phyloP scores from a whole-genome alignment of 2,113 vertebrate species.

The Stigmatopora argus region DNA sequence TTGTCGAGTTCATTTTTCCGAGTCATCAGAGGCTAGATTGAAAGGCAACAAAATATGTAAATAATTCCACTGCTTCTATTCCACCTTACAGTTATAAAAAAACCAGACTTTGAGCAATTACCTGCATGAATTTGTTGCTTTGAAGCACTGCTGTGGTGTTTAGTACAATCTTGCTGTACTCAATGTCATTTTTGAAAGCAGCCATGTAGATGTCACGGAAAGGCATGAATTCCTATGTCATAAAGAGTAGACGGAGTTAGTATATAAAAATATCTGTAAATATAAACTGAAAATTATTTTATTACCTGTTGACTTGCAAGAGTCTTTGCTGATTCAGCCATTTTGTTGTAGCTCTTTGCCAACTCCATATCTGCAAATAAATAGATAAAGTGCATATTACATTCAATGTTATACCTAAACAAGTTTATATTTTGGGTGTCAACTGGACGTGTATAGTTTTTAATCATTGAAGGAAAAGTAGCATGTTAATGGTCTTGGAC shows the following conservation, averaged over 20 bases:
- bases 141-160: conserved; percentile 86
- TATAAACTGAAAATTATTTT: not conserved
- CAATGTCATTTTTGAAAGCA: conserved; percentile 87
- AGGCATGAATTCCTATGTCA: conserved; percentile 87
- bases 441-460: too few relatives aligned
- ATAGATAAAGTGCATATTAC: not conserved
- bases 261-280: not conserved
- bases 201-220: conserved; percentile 83
- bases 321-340: conserved; percentile 88
- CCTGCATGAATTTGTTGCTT: conserved; percentile 93
- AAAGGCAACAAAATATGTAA: conserved; percentile 15
- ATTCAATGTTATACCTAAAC: too few relatives aligned
- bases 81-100: not conserved
- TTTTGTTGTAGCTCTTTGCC: conserved; percentile 87
- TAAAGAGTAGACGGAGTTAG: not conserved
- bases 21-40: conserved; percentile 80
- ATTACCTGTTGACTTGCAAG: conserved; percentile 84
- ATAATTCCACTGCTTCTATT: not conserved
- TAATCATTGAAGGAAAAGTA: too few relatives aligned
- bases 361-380: conserved; percentile 82
- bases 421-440: too few relatives aligned
- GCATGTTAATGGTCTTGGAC: too few relatives aligned
- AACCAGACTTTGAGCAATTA: conserved; percentile 40
- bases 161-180: conserved; percentile 84
- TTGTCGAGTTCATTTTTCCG: conserved; percentile 93